Percentiles rank a stretch among this genome's conserved stretches.
phyloP scores from a whole-genome alignment of 1,140 invertebrate species.

The Xylocopa sonorina region DNA sequence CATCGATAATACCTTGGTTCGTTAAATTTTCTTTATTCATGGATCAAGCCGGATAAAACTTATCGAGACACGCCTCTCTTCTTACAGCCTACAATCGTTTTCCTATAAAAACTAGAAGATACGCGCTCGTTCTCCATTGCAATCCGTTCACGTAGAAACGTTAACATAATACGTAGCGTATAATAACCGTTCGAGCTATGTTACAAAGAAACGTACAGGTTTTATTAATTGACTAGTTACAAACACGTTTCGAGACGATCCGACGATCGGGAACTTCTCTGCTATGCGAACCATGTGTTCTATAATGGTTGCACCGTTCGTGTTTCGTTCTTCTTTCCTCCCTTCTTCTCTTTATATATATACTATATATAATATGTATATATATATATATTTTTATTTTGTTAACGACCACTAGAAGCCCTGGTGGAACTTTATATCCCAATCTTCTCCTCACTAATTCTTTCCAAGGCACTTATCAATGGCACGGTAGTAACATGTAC shows the following conservation, averaged over 20 bases:
- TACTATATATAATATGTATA: no score
- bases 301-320: background rate
- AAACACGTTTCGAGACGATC: constrained; percentile 67
- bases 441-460: background rate
- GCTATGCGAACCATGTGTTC: no score
- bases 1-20: no score
- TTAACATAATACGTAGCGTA: constrained; percentile 26
- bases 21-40: no score
- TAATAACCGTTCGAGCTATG: constrained; percentile 53
- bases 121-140: constrained; percentile 3
- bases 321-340: background rate
- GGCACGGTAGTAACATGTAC: constrained; percentile 65
- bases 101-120: constrained; percentile 28
- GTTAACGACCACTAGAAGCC: constrained; percentile 16
- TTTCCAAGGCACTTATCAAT: constrained; percentile 66
- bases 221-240: constrained; percentile 76
- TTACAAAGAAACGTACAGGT: constrained; percentile 61
- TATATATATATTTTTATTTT: background rate
- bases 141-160: constrained; percentile 34
- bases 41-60: no score
- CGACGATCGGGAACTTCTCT: background rate
- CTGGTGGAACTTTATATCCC: constrained; percentile 4
- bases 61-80: no score
- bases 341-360: no score
- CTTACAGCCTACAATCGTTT: constrained; percentile 3